Conservation (phyloP, 2,888 invertebrate species). For the Cheilosia vulpina region DNA sequence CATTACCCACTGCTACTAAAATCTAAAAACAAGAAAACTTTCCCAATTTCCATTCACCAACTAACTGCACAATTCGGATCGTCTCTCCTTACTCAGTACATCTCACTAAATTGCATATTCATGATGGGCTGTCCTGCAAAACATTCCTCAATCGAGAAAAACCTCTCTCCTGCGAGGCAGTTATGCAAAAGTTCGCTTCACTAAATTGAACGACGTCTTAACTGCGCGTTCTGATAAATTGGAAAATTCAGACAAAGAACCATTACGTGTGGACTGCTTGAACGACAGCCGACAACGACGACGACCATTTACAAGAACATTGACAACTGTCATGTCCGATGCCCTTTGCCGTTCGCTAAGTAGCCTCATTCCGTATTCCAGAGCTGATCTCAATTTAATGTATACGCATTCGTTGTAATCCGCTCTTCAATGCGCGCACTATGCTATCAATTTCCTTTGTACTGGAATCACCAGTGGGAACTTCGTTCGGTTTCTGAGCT, state of each 20-base stretch:
- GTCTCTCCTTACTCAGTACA: no score
- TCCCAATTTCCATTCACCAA: no score
- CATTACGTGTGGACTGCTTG: slow-evolving; percentile 6
- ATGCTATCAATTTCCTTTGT: slow-evolving; percentile 21
- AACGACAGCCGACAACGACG: not conserved
- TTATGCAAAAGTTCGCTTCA: not conserved
- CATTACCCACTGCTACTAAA: no score
- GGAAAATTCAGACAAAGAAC: slow-evolving; percentile 14
- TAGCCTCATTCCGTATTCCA: slow-evolving; percentile 46
- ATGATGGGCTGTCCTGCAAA: not conserved
- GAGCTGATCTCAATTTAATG: slow-evolving; percentile 21
- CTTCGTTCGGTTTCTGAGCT: slow-evolving; percentile 1
- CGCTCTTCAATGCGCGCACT: not conserved
- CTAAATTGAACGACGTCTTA: slow-evolving; percentile 27
- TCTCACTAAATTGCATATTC: no score
- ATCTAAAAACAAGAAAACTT: no score
- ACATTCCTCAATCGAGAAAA: not conserved
- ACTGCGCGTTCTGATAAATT: slow-evolving; percentile 11
- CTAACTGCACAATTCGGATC: no score
- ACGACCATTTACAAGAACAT: not conserved
- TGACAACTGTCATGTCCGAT: slow-evolving; percentile 29
- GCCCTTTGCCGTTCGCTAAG: slow-evolving; percentile 37
- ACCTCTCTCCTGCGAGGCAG: not conserved
- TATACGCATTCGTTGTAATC: slow-evolving; percentile 32
- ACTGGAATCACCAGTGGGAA: not conserved